phyloP scores from a whole-genome alignment of 2,113 vertebrate genomes.

The Microcebus ravelobensis region DNA sequence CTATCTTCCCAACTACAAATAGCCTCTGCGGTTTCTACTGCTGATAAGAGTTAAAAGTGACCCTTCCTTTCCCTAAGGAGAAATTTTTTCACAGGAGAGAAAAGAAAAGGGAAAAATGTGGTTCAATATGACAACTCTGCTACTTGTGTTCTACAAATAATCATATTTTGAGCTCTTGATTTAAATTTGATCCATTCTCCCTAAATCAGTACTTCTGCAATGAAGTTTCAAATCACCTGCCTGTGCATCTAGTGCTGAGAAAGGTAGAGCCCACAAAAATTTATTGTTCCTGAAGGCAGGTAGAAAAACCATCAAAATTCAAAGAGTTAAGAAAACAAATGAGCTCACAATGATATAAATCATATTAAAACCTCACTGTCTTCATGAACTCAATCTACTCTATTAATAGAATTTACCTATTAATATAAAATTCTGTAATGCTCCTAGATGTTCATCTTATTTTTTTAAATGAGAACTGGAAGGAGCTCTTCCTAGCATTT shows the following conservation, averaged over 20 bases:
- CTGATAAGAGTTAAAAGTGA: neutral
- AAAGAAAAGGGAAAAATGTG: neutral
- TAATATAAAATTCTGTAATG: conserved; percentile 55
- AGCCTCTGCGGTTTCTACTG: neutral
- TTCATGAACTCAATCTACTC: neutral
- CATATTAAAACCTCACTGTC: neutral
- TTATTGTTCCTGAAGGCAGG: conserved; percentile 45
- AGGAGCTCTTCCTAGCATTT: conserved; percentile 17
- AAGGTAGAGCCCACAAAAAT: neutral
- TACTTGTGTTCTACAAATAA: neutral
- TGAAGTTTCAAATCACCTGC: neutral
- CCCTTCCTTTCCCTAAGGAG: neutral
- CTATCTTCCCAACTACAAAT: neutral
- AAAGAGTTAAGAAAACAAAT: conserved; percentile 9
- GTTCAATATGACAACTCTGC: conserved; percentile 24
- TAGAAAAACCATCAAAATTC: neutral
- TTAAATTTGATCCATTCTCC: conserved; percentile 11
- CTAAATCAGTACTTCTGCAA: neutral
- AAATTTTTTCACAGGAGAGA: neutral
- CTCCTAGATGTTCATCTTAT: conserved; percentile 7
- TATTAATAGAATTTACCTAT: neutral
- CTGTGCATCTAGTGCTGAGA: neutral
- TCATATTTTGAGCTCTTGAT: neutral
- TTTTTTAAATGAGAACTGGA: conserved; percentile 1
- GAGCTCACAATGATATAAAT: conserved; percentile 7